phyloP scores from a whole-genome alignment of 2,888 invertebrate species.

The Cyclophora punctaria region DNA sequence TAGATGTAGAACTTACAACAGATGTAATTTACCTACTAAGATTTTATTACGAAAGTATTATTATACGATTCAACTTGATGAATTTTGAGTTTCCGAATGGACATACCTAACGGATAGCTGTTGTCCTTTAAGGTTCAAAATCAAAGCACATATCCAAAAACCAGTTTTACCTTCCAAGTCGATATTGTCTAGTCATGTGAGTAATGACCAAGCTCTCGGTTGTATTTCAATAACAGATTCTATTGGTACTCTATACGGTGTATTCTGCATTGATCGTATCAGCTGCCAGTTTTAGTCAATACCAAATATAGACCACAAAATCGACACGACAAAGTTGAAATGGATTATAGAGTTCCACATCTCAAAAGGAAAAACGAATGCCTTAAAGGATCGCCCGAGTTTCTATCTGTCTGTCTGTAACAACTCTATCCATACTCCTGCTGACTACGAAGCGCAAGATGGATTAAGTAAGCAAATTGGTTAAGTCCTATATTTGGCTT shows the following conservation, averaged over 20 bases:
- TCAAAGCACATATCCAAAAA: constrained; percentile 13
- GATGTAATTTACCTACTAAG: too few relatives aligned
- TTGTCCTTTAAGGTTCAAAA: constrained; percentile 5
- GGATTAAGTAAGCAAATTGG: too few relatives aligned
- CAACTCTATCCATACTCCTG: too few relatives aligned
- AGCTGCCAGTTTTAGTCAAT: constrained; percentile 34
- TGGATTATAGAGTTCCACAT: too few relatives aligned
- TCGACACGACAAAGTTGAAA: constrained; percentile 66
- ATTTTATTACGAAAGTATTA: too few relatives aligned
- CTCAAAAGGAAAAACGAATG: too few relatives aligned
- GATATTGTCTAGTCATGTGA: constrained; percentile 73
- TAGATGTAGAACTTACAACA: too few relatives aligned
- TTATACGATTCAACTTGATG: too few relatives aligned
- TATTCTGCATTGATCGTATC: constrained; percentile 23
- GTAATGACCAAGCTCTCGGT: constrained; percentile 55
- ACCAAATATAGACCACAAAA: constrained; percentile 73
- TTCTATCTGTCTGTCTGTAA: too few relatives aligned
- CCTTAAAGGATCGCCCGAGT: too few relatives aligned
- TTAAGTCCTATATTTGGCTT: too few relatives aligned
- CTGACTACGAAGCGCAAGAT: too few relatives aligned
- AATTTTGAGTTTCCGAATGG: background rate
- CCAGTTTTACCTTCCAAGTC: constrained; percentile 52
- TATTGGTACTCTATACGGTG: constrained; percentile 19
- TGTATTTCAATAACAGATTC: constrained; percentile 29
- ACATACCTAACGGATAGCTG: background rate